Conservation (phyloP, 1,140 invertebrate species). For the Trypoxylus dichotomus region DNA sequence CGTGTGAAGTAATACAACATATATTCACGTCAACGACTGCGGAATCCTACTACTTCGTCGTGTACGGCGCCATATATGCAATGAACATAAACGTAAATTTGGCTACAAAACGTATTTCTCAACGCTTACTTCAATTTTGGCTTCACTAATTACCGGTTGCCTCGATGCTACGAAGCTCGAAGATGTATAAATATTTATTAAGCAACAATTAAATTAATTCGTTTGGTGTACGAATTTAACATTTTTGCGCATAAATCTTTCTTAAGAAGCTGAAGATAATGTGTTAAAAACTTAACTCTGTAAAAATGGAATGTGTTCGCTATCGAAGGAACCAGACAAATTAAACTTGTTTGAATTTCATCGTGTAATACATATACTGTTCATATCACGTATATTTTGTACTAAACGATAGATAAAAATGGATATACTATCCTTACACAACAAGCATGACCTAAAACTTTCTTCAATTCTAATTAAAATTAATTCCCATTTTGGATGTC, state of each 20-base stretch:
- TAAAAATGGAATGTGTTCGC: no score
- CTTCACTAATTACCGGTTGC: background rate
- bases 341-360: no score
- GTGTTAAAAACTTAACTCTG: background rate
- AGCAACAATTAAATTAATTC: background rate
- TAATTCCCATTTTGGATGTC: no score
- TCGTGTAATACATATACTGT: no score
- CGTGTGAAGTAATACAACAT: no score
- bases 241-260: background rate
- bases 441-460: no score
- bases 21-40: no score
- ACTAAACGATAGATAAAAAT: no score
- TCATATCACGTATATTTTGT: no score
- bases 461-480: no score
- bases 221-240: background rate
- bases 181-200: background rate
- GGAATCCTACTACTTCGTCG: background rate
- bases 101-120: background rate
- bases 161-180: background rate
- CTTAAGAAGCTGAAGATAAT: background rate
- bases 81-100: background rate
- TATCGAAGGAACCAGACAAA: no score
- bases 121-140: background rate
- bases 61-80: background rate
- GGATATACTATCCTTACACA: no score